These are phyloP conservation scores for Platyrinchus mystaceus DNA, from an alignment of 2,797 vertebrate species.

Conservation along the genomic window DNA sequence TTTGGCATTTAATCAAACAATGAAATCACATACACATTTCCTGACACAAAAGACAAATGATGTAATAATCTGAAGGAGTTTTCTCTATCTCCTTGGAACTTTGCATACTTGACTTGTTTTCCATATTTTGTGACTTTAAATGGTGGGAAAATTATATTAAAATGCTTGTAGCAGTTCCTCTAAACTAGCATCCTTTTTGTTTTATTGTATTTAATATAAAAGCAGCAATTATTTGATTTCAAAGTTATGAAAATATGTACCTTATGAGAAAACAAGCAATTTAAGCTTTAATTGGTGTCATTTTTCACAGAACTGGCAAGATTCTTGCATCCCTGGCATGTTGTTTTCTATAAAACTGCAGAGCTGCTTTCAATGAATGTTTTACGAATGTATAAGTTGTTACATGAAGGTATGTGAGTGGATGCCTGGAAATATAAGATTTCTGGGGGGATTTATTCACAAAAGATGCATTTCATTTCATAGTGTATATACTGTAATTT, in stretches of 20 bases:
- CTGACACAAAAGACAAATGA: slow-evolving; percentile 89
- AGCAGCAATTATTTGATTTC: slow-evolving; percentile 99
- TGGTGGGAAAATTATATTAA: slow-evolving; percentile 88
- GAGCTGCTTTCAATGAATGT: slow-evolving; percentile 93
- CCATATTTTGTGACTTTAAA: slow-evolving; percentile 86
- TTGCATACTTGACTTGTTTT: slow-evolving; percentile 86
- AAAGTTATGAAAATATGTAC: slow-evolving; percentile 99
- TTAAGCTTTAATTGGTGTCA: slow-evolving; percentile 97
- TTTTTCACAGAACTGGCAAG: slow-evolving; percentile 95
- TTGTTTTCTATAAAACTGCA: slow-evolving; percentile 92
- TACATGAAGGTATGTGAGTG: slow-evolving; percentile 80
- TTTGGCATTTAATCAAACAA: slow-evolving; percentile 96
- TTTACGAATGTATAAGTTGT: slow-evolving; percentile 81
- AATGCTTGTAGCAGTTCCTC: slow-evolving; percentile 92
- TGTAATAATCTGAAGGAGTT: slow-evolving; percentile 86
- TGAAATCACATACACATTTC: slow-evolving; percentile 86
- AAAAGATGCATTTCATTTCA: slow-evolving; percentile 82
- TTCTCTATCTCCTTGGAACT: slow-evolving; percentile 89
- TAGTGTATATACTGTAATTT: slow-evolving; percentile 68
- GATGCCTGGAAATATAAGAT: slow-evolving; percentile 80
- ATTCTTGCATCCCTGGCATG: slow-evolving; percentile 93
- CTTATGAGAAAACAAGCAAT: slow-evolving; percentile 99
- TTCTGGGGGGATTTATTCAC: slow-evolving; percentile 81
- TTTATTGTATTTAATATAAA: slow-evolving; percentile 98
- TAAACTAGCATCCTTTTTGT: slow-evolving; percentile 89